Conservation (phyloP, 2,113 vertebrate species). For the Gymnobelideus leadbeateri region DNA sequence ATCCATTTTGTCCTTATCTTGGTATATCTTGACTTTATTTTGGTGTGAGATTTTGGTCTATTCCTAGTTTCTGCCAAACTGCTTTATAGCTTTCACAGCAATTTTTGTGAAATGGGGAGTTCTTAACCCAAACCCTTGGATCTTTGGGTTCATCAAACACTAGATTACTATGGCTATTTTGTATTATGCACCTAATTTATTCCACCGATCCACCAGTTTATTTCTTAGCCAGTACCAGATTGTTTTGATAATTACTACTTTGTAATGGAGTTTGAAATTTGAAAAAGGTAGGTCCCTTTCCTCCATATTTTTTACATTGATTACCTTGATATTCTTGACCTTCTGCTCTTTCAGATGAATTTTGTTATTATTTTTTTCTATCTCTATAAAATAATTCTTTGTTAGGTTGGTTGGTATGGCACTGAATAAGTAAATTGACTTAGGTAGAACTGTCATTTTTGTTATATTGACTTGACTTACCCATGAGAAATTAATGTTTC, state of each 20-base stretch:
- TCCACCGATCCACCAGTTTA: too few species aligned
- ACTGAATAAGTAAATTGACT: too few species aligned
- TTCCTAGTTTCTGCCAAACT: not conserved
- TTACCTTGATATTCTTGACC: not conserved
- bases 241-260: not conserved
- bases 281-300: not conserved
- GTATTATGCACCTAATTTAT: not conserved
- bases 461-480: too few species aligned
- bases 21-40: not conserved
- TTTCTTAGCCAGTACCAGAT: not conserved
- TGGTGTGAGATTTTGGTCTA: not conserved
- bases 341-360: not conserved
- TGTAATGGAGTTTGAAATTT: not conserved
- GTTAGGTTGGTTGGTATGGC: not conserved
- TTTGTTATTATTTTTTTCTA: not conserved
- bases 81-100: not conserved
- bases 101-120: not conserved
- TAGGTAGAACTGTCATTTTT: too few species aligned
- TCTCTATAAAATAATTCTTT: not conserved
- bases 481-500: not conserved
- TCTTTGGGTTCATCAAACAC: too few species aligned
- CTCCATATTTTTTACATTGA: not conserved
- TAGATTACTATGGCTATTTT: too few species aligned
- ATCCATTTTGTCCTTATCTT: not conserved
- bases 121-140: too few species aligned